Base-by-base conservation (phyloP, 2,888 invertebrate species). In the Sclerodermus sp. region DNA sequence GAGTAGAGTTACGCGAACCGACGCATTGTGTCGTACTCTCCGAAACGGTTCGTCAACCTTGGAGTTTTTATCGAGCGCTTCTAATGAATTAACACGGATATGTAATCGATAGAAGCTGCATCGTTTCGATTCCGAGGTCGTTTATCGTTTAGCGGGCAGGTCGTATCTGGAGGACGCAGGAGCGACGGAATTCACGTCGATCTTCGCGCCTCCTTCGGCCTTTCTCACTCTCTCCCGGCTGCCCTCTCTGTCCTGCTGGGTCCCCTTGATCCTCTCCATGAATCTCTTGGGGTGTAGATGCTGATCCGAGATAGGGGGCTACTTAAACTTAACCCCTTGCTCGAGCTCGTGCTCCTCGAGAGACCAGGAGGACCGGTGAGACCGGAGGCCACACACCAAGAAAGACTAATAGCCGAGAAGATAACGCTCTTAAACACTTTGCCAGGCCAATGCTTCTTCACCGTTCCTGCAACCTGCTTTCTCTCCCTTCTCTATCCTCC, bases 341-440 rank as follows among this genome's bases (percentile, higher is more conserved):
- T 64, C 63, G 64, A 61, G 64, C 63, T 65, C 64, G 57, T 60
- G 59, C 56, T n/a, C n/a, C n/a, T 53, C 62, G 38, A 49, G 53
- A 42, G 56, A 45, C 54, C 60, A 55, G 58, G 66, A 66, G 67
- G 62, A 68, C 64, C 66, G 60, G 62, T 67, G 71, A 70, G 67
- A 68, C 67, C 67, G 64, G 68, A 65, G 74, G 68, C 75, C 76
- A 76, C 77, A 77, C 77, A 76, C 73, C 71, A 73, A 74, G 76
- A 72, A 73, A 77, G 74, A 74, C 75, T 77, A 77, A 76, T 76
- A 77, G 76, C 74, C 71, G 70, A 66, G 69, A 67, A 75, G 76
- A 76, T 77, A 77, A 76, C 76, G 70, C 73, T 73, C 71, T 76
- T 76, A 76, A 77, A 76, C 76, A 76, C 76, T 76, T 76, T 74